These are phyloP conservation scores for Nymphalis c-album DNA, from an alignment of 2,888 invertebrate genomes.

Conservation along the genomic window DNA sequence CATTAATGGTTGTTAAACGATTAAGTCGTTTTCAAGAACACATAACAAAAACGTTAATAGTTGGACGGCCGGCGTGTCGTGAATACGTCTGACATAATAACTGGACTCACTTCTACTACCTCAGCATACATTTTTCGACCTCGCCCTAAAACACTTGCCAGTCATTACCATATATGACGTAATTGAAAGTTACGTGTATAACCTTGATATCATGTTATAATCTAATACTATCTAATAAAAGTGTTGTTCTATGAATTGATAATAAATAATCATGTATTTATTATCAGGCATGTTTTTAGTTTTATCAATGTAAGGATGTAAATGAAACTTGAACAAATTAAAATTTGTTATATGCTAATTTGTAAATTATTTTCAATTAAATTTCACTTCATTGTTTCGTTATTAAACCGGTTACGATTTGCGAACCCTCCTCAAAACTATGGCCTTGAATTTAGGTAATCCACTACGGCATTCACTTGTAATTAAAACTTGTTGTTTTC, in stretches of 20 bases:
- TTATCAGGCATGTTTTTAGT: neutral
- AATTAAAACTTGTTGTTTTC: conserved; percentile 6
- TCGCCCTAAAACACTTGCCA: conserved; percentile 16
- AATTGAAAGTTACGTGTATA: conserved; percentile 14
- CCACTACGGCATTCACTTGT: neutral
- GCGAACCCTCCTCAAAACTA: neutral
- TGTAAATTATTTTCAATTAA: neutral
- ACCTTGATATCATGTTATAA: conserved; percentile 14
- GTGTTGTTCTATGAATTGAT: conserved; percentile 3
- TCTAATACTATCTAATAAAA: neutral
- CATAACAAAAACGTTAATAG: no score
- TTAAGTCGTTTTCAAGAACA: no score
- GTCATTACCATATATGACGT: conserved; percentile 21
- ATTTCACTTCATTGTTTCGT: neutral
- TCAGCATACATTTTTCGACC: conserved; percentile 13
- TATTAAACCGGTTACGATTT: neutral
- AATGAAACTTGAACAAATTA: neutral
- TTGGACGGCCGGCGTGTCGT: neutral
- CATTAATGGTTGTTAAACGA: no score
- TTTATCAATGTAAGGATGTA: neutral
- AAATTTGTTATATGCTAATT: neutral
- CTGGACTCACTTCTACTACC: conserved; percentile 4
- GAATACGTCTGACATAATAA: conserved; percentile 4
- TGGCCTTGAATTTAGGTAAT: conserved; percentile 10
- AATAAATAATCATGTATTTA: conserved; percentile 3